Percentiles rank a stretch among this genome's conserved stretches.
Evolutionary conservation across 2,888 invertebrate species (phyloP).

Genomic region (Lucinisca nassula): DNA sequence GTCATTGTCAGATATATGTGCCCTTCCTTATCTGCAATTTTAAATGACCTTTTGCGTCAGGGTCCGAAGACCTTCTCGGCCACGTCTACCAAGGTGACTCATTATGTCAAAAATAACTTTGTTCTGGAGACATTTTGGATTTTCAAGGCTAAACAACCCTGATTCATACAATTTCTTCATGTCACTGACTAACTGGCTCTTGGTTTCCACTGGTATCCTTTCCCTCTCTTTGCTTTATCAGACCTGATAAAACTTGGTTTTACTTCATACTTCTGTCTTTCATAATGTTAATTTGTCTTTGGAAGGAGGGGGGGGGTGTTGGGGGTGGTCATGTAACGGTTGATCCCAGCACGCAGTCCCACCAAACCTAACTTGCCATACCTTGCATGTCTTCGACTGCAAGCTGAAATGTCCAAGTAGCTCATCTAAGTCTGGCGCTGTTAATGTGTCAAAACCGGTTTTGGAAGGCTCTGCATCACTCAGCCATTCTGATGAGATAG

Average conservation of each 20-base stretch:
- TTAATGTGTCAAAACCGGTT: background rate
- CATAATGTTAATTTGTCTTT: background rate
- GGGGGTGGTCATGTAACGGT: background rate
- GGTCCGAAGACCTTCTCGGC: background rate
- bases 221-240: background rate
- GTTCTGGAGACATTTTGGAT: constrained; percentile 4
- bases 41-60: background rate
- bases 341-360: background rate
- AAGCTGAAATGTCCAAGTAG: background rate
- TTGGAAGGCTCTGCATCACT: background rate
- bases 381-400: background rate
- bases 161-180: background rate
- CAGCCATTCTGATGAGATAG: background rate
- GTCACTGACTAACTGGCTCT: background rate
- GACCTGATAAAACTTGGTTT: background rate
- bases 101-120: constrained; percentile 21
- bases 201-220: background rate
- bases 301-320: background rate
- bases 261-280: background rate
- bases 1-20: background rate
- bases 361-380: background rate
- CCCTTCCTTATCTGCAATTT: background rate
- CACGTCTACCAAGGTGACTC: constrained; percentile 11
- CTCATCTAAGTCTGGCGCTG: background rate
- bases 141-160: background rate